These are phyloP conservation scores for Noctua janthina DNA, from an alignment of 2,888 invertebrate species.

Conservation along the genomic window DNA sequence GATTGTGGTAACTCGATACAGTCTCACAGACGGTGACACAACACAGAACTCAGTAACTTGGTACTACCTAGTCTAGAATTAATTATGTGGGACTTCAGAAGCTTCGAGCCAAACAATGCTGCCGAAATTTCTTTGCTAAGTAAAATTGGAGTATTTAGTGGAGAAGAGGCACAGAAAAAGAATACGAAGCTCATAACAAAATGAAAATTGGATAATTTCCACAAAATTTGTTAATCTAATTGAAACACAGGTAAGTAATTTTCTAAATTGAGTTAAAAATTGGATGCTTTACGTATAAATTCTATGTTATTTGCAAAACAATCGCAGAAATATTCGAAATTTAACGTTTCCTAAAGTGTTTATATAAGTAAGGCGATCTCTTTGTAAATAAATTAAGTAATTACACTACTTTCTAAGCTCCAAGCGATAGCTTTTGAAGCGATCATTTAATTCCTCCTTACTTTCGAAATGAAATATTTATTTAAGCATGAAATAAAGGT, in stretches of 20 bases:
- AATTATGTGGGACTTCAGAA: background rate
- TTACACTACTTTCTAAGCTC: background rate
- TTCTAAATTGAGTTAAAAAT: background rate
- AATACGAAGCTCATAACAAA: background rate
- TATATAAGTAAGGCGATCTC: background rate
- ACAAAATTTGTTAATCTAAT: background rate
- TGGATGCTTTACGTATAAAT: background rate
- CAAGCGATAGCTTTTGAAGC: background rate
- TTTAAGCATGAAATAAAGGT: slow-evolving; percentile 7
- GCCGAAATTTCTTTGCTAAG: background rate
- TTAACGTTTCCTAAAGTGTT: background rate
- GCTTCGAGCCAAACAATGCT: background rate
- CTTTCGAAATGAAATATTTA: slow-evolving; percentile 1
- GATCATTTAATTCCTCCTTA: background rate
- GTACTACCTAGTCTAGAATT: background rate
- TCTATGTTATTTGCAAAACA: background rate
- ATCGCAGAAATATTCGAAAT: background rate
- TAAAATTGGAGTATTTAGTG: background rate
- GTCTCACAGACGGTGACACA: background rate
- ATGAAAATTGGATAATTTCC: background rate
- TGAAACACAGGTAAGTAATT: background rate
- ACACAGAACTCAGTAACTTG: background rate
- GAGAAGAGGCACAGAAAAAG: background rate
- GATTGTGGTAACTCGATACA: slow-evolving; percentile 25
- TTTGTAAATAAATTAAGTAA: slow-evolving; percentile 27